These are phyloP conservation scores for Ischnura elegans DNA, from an alignment of 2,888 invertebrate species.

Conservation along the genomic window DNA sequence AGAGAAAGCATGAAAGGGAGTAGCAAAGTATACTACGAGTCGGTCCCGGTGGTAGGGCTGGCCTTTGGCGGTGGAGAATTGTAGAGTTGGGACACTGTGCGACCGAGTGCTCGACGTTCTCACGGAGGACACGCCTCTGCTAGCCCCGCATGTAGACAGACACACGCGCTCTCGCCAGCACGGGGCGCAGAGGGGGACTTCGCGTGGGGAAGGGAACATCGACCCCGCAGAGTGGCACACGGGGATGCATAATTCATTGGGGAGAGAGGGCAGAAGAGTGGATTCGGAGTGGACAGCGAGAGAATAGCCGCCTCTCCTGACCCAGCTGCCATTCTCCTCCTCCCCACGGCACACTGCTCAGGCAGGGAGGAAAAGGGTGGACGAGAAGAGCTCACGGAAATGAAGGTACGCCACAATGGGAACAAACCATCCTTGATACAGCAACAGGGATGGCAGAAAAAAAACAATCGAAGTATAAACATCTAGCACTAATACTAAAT, in stretches of 20 bases:
- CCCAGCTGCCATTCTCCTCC: not conserved
- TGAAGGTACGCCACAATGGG: not conserved
- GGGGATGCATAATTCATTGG: slow-evolving; percentile 12
- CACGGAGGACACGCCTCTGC: not conserved
- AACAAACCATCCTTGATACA: not conserved
- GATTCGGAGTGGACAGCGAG: not conserved
- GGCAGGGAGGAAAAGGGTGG: not conserved
- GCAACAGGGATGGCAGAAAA: not conserved
- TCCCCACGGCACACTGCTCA: not conserved
- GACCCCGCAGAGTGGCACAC: not conserved
- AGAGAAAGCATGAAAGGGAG: too few species aligned
- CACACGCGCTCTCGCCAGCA: not conserved
- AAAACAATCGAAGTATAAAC: too few species aligned
- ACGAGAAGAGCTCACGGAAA: not conserved
- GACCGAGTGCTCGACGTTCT: not conserved
- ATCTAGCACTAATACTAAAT: too few species aligned
- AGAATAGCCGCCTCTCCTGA: not conserved
- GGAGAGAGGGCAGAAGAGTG: not conserved
- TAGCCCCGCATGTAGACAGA: not conserved
- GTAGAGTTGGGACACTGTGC: not conserved
- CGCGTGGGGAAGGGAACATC: not conserved
- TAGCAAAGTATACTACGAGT: too few species aligned
- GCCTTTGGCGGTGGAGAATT: not conserved
- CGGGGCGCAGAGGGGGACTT: not conserved
- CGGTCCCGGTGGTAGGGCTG: not conserved